A percentile compares a stretch with the other conserved stretches of the same genome.
phyloP scores from a whole-genome alignment of 1,140 invertebrate genomes.

The Solen grandis region DNA sequence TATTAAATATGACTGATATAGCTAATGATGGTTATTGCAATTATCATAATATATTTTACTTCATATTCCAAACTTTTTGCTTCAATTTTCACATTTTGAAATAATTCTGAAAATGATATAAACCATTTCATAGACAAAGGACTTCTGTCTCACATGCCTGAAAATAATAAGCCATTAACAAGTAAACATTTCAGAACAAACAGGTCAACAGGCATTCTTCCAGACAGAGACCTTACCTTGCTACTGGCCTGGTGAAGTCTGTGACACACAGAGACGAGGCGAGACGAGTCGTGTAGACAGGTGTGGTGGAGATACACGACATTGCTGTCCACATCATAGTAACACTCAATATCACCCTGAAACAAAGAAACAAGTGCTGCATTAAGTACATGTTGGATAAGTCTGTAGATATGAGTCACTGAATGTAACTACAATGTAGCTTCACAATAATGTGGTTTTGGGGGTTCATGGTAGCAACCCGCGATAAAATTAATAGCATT shows the following conservation, averaged over 20 bases:
- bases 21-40: not conserved
- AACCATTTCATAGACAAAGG: not conserved
- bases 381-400: not conserved
- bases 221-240: conserved; percentile 63
- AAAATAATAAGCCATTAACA: not conserved
- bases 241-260: conserved; percentile 77
- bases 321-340: conserved; percentile 84
- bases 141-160: not conserved
- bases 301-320: conserved; percentile 87
- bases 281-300: conserved; percentile 85
- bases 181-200: not conserved
- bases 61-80: not conserved
- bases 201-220: not conserved
- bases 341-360: conserved; percentile 87
- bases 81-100: not conserved
- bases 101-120: not conserved
- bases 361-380: conserved; percentile 1
- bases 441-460: too few relatives aligned
- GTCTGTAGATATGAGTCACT: not conserved
- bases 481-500: too few relatives aligned
- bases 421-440: too few relatives aligned
- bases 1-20: not conserved
- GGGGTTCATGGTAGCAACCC: too few relatives aligned
- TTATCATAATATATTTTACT: not conserved
- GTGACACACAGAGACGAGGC: conserved; percentile 83